Conservation (phyloP, 2,888 invertebrate species). For the Ypsolopha sequella region DNA sequence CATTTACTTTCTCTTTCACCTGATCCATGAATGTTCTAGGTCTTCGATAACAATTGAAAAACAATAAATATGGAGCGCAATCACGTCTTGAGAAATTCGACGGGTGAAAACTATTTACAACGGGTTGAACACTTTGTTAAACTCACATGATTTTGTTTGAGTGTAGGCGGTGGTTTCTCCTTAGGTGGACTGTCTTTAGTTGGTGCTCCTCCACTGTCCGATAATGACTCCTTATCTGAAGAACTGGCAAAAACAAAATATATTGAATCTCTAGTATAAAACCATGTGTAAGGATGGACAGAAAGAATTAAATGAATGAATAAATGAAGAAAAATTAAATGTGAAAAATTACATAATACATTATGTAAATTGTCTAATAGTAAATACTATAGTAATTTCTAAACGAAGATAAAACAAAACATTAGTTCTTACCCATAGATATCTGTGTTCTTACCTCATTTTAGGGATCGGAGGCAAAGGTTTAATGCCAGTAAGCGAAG, state of each 20-base stretch:
- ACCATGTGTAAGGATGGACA: neutral
- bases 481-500: slow-evolving; percentile 52
- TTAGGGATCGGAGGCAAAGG: slow-evolving; percentile 69
- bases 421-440: slow-evolving; percentile 48
- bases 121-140: neutral
- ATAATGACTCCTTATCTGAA: slow-evolving; percentile 82
- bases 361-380: no score
- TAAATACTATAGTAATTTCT: no score
- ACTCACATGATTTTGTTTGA: slow-evolving; percentile 50
- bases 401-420: no score
- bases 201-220: slow-evolving; percentile 65
- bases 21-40: no score
- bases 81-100: no score
- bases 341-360: no score
- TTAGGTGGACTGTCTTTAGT: slow-evolving; percentile 29
- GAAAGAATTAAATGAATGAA: no score
- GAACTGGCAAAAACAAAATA: slow-evolving; percentile 44
- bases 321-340: no score
- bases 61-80: neutral
- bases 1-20: no score
- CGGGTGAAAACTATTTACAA: no score
- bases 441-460: slow-evolving; percentile 75
- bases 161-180: slow-evolving; percentile 34
- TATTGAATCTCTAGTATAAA: neutral
- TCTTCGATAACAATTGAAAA: no score